Evolutionary conservation across 2,888 invertebrate species (phyloP).

Genomic region (Melinopterus prodromus): DNA sequence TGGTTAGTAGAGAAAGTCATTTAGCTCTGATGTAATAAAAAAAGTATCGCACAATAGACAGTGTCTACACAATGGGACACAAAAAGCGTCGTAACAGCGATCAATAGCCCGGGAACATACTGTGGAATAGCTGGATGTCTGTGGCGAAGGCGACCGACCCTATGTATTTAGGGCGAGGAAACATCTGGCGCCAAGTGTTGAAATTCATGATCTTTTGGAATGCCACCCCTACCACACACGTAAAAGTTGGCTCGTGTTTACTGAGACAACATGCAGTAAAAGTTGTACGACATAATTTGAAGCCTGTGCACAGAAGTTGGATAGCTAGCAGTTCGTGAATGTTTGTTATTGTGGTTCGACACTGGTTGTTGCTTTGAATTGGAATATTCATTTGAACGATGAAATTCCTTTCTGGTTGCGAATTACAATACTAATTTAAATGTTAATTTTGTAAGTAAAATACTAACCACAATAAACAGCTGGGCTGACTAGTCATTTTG

Average conservation of each 20-base stretch:
- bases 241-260: background rate
- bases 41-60: background rate
- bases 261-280: background rate
- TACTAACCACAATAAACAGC: too few species aligned
- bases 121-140: background rate
- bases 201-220: constrained; percentile 4
- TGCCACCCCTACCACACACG: background rate
- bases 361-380: too few species aligned
- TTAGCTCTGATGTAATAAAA: background rate
- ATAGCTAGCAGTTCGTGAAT: background rate
- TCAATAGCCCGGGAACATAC: background rate
- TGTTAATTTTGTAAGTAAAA: too few species aligned
- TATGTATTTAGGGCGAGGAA: background rate
- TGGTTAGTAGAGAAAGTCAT: background rate
- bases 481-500: too few species aligned
- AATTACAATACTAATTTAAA: too few species aligned
- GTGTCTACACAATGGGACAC: background rate
- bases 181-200: constrained; percentile 4
- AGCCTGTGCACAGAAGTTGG: background rate
- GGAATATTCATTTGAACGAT: too few species aligned
- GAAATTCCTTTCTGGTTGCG: too few species aligned
- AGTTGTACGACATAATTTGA: background rate
- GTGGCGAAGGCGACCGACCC: background rate
- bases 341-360: background rate
- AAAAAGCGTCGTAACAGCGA: background rate